These are phyloP conservation scores for Gisinianus flammeolus DNA, from an alignment of 2,888 invertebrate genomes.

Conservation along the genomic window DNA sequence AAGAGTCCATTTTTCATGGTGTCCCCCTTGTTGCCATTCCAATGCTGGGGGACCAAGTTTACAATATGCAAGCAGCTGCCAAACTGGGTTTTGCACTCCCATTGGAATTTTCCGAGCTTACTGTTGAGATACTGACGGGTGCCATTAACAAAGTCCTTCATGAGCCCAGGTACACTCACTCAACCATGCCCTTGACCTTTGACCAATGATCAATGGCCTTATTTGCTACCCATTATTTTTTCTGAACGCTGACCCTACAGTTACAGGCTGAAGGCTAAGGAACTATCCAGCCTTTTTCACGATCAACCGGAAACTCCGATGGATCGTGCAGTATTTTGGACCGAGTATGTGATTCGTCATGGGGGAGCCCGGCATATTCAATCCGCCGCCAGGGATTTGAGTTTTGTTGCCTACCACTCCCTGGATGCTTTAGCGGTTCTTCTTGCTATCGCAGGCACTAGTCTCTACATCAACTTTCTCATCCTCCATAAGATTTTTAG, in stretches of 20 bases:
- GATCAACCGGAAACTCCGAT: not conserved
- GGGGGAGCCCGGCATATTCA: not conserved
- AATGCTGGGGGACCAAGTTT: slow-evolving; percentile 23
- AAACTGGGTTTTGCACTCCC: not conserved
- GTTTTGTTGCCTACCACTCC: not conserved
- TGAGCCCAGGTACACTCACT: slow-evolving; percentile 59
- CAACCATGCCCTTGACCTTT: not conserved
- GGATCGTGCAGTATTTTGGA: not conserved
- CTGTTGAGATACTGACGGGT: not conserved
- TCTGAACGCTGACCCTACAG: no score
- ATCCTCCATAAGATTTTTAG: not conserved
- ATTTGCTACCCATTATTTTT: not conserved
- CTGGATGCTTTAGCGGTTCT: not conserved
- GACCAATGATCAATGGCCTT: not conserved
- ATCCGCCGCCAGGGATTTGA: not conserved
- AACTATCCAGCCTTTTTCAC: not conserved
- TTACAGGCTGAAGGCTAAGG: not conserved
- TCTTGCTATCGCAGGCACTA: not conserved
- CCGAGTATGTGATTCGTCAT: slow-evolving; percentile 1
- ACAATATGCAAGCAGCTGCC: slow-evolving; percentile 9
- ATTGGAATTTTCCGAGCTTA: not conserved
- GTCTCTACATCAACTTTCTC: not conserved
- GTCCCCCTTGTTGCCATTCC: no score
- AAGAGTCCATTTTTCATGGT: slow-evolving; percentile 72
- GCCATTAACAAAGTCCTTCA: not conserved